phyloP scores from a whole-genome alignment of 2,888 invertebrate species.

The Lacanobia wlatinum region DNA sequence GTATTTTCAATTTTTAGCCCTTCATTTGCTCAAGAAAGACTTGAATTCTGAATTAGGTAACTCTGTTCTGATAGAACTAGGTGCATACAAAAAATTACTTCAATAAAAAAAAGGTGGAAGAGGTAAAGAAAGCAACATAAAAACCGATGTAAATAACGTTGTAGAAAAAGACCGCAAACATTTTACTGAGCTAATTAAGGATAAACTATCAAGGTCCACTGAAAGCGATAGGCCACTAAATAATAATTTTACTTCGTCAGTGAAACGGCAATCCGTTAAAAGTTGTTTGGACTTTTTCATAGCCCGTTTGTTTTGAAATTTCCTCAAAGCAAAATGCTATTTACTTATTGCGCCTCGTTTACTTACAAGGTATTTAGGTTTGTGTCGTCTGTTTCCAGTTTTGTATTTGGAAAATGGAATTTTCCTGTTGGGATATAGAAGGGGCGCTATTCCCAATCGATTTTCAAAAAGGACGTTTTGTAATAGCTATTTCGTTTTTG shows the following conservation, averaged over 20 bases:
- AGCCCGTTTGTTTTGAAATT: constrained; percentile 84
- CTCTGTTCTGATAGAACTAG: too few relatives aligned
- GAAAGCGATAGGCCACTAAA: constrained; percentile 49
- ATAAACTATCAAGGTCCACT: constrained; percentile 44
- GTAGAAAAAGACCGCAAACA: constrained; percentile 23
- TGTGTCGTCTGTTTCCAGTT: constrained; percentile 84
- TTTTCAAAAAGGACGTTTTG: constrained; percentile 81
- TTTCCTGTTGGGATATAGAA: constrained; percentile 85
- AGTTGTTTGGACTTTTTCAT: constrained; percentile 83
- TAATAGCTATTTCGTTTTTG: constrained; percentile 79
- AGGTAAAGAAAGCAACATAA: neutral
- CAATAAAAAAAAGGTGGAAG: neutral
- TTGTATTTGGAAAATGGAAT: constrained; percentile 89
- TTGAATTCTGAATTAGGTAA: neutral
- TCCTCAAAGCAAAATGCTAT: constrained; percentile 85
- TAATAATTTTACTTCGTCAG: constrained; percentile 62
- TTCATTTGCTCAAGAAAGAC: neutral
- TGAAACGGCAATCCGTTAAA: constrained; percentile 77
- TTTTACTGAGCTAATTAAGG: constrained; percentile 9
- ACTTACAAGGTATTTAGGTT: constrained; percentile 89
- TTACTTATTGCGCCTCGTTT: constrained; percentile 90
- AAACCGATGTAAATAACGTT: constrained; percentile 12
- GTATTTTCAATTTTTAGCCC: neutral
- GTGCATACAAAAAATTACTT: neutral
- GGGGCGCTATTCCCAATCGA: constrained; percentile 86